Evolutionary conservation across 2,888 invertebrate genomes (phyloP).

Genomic region (Anoncus sp.): DNA sequence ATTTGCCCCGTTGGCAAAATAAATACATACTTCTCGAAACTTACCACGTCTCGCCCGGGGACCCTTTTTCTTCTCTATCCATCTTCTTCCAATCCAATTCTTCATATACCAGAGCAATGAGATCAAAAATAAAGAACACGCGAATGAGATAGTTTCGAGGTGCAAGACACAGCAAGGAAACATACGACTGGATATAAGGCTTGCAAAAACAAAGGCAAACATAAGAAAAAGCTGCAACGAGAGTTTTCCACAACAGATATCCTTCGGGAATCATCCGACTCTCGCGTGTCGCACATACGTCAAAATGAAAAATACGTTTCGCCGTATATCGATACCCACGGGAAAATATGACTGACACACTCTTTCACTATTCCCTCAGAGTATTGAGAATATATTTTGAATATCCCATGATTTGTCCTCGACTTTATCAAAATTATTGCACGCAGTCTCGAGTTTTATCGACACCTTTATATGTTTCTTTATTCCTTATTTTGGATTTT

Average conservation of each 20-base stretch:
- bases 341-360: conserved; percentile 14
- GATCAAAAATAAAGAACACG: conserved; percentile 7
- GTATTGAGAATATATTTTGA: background rate
- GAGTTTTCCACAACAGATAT: conserved; percentile 9
- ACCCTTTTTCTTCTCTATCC: conserved; percentile 38
- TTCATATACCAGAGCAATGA: conserved; percentile 13
- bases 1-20: conserved; percentile 68
- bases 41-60: conserved; percentile 46
- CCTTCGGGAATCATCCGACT: conserved; percentile 3
- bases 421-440: no score
- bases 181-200: conserved; percentile 14
- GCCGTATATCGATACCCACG: conserved; percentile 9
- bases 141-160: conserved; percentile 31
- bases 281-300: background rate
- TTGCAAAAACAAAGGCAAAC: conserved; percentile 16
- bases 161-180: conserved; percentile 9
- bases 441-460: no score
- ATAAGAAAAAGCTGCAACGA: background rate
- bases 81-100: conserved; percentile 7
- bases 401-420: background rate
- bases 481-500: background rate
- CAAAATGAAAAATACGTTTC: conserved; percentile 21
- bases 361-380: background rate
- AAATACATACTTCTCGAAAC: conserved; percentile 67
- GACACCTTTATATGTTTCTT: background rate